Evolutionary conservation across 23 tunicate genomes (phyloP).

Genomic region (Aplidium turbinatum): DNA sequence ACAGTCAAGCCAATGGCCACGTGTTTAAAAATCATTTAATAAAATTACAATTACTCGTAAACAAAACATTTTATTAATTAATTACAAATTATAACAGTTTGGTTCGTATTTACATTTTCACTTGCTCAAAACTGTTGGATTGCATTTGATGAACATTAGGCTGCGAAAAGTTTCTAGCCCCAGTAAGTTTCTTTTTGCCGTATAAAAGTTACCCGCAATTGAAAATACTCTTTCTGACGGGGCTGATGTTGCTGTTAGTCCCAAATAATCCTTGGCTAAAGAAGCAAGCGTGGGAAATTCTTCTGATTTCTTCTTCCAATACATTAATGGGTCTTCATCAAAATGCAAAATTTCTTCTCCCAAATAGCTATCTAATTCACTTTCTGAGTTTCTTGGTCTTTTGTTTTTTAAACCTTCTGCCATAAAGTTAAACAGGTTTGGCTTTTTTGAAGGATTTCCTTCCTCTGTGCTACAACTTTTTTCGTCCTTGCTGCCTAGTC

Average conservation of each 20-base stretch:
- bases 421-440: conserved; percentile 16
- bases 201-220: conserved; percentile 4
- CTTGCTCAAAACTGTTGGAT: too few species aligned
- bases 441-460: conserved; percentile 9
- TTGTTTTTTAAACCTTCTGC: neutral
- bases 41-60: too few species aligned
- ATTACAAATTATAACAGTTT: too few species aligned
- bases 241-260: conserved; percentile 13
- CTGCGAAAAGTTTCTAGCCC: conserved; percentile 20
- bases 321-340: conserved; percentile 27
- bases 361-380: conserved; percentile 10
- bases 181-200: conserved; percentile 9
- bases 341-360: conserved; percentile 19
- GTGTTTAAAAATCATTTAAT: too few species aligned
- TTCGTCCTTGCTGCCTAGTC: conserved; percentile 2
- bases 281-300: conserved; percentile 32
- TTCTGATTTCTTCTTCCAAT: conserved; percentile 27
- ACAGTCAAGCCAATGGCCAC: too few species aligned
- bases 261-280: conserved; percentile 27
- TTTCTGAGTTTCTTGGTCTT: neutral
- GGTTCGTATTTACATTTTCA: too few species aligned
- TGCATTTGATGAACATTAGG: conserved; percentile 19
- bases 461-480: conserved; percentile 1
- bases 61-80: too few species aligned
- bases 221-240: conserved; percentile 20